Evolutionary conservation across 2,113 vertebrate genomes (phyloP).

Genomic region (Psammodynastes pulverulentus): DNA sequence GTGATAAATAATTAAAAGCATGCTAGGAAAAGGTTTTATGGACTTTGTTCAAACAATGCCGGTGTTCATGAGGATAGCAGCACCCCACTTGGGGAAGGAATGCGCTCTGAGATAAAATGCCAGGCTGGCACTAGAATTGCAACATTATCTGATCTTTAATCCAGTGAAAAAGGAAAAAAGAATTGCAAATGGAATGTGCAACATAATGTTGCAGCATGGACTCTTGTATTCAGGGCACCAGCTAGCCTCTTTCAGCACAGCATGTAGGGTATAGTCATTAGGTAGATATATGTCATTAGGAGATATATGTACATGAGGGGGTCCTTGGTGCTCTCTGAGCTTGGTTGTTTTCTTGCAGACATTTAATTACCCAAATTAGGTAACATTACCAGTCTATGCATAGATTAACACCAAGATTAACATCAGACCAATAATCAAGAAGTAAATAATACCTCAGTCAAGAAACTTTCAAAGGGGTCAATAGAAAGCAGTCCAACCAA

Average conservation of each 20-base stretch:
- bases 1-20: not conserved
- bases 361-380: no score
- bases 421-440: no score
- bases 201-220: not conserved
- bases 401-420: not conserved
- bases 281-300: no score
- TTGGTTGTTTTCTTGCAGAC: no score
- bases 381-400: not conserved
- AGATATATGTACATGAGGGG: not conserved
- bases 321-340: no score
- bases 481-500: no score
- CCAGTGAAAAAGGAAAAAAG: not conserved
- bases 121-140: not conserved
- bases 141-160: not conserved
- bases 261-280: not conserved
- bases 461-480: no score
- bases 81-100: not conserved
- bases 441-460: no score
- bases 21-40: not conserved
- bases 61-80: no score
- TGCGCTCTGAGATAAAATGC: not conserved
- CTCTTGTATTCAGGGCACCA: not conserved
- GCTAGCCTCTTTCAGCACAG: not conserved
- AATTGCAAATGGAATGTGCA: not conserved
- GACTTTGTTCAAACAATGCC: not conserved